phyloP scores from a whole-genome alignment of 2,888 invertebrate species.

The Plagodis pulveraria region DNA sequence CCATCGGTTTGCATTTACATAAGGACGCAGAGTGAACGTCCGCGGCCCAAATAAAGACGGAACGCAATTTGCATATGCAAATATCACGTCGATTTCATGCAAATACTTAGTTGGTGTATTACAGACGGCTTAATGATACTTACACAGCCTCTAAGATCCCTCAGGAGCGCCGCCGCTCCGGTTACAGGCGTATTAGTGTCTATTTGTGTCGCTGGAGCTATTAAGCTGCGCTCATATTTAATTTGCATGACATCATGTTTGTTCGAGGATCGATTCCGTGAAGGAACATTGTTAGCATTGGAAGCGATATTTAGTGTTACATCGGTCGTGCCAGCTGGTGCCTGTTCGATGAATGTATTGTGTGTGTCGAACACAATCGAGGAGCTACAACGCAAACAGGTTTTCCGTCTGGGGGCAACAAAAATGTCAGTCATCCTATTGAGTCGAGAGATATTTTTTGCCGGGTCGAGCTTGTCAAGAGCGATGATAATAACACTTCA shows the following conservation, averaged over 20 bases:
- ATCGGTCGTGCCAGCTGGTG: conserved; percentile 33
- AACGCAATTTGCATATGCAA: conserved; percentile 82
- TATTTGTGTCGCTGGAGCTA: conserved; percentile 60
- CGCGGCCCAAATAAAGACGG: conserved; percentile 78
- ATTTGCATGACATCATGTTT: conserved; percentile 43
- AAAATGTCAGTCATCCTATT: conserved; percentile 60
- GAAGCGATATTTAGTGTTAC: conserved; percentile 18
- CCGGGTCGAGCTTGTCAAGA: conserved; percentile 46
- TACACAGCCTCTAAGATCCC: conserved; percentile 66
- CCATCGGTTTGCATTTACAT: conserved; percentile 64
- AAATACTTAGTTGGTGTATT: conserved; percentile 78
- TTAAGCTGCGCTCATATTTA: conserved; percentile 48
- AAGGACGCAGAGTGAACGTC: conserved; percentile 67
- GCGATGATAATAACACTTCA: conserved; percentile 55
- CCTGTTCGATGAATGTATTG: conserved; percentile 28
- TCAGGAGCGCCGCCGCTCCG: conserved; percentile 44
- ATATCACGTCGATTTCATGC: conserved; percentile 78
- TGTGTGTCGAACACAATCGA: conserved; percentile 36
- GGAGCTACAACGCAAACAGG: conserved; percentile 46
- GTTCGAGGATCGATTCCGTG: conserved; percentile 29
- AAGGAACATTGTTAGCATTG: conserved; percentile 24
- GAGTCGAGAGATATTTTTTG: conserved; percentile 51
- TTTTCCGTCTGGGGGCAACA: conserved; percentile 45
- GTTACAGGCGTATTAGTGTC: conserved; percentile 42
- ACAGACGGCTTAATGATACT: conserved; percentile 78